phyloP scores from a whole-genome alignment of 2,797 vertebrate species.

The Muscicapa comitata region DNA sequence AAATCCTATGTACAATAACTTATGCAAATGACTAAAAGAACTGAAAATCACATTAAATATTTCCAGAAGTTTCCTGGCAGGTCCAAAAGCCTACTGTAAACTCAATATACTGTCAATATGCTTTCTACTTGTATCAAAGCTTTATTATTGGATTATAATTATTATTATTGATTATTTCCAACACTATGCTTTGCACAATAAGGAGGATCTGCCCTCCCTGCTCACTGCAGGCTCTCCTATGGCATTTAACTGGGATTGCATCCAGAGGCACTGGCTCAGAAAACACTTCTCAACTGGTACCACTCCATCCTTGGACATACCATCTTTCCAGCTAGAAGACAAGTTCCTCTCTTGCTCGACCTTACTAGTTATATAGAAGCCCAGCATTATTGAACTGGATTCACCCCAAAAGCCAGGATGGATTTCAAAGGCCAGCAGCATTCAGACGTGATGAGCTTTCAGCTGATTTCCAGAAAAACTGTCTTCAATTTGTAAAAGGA shows the following conservation, averaged over 20 bases:
- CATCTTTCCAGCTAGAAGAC: background rate
- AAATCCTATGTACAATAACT: background rate
- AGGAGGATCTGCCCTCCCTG: background rate
- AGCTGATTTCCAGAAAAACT: background rate
- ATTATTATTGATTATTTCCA: background rate
- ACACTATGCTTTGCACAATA: background rate
- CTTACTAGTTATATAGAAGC: background rate
- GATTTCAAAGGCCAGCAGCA: background rate
- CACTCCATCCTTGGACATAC: background rate
- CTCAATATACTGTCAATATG: background rate
- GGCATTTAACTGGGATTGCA: background rate
- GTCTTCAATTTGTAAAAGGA: background rate
- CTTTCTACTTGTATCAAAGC: background rate
- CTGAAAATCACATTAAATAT: background rate
- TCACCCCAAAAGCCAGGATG: background rate
- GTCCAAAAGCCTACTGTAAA: background rate
- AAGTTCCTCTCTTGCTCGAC: background rate
- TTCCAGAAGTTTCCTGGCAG: background rate
- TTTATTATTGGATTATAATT: background rate
- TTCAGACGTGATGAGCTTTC: background rate
- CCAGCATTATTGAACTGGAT: background rate
- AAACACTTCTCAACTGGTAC: background rate
- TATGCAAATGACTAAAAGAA: background rate
- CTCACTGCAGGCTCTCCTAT: background rate
- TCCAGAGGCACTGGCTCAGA: rapidly evolving